Conservation (phyloP, 2,113 vertebrate genomes). For the Naja naja region DNA sequence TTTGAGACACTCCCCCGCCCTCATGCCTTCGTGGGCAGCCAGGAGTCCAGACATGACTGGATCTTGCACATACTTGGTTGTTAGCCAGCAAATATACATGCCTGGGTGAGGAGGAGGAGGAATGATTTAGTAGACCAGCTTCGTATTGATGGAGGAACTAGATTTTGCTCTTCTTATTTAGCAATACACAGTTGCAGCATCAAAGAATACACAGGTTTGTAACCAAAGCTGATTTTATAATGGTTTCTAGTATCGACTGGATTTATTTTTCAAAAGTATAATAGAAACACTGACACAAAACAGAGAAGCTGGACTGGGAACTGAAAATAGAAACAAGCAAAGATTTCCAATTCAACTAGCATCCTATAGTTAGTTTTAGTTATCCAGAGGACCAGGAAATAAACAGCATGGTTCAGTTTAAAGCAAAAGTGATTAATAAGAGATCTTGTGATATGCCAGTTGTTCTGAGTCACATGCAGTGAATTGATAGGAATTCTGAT, state of each 20-base stretch:
- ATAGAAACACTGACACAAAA: neutral
- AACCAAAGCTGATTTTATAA: neutral
- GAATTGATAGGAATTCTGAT: neutral
- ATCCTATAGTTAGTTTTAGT: neutral
- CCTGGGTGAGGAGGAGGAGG: neutral
- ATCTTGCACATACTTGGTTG: slow-evolving; percentile 33
- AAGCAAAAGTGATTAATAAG: too few relatives aligned
- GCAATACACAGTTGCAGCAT: neutral
- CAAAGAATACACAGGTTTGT: neutral
- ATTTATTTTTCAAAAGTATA: neutral
- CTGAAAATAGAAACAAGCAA: neutral
- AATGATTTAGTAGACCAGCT: neutral
- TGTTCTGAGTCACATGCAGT: neutral
- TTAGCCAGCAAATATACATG: slow-evolving; percentile 21
- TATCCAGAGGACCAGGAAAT: neutral
- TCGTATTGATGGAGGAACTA: neutral
- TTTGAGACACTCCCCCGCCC: slow-evolving; percentile 66
- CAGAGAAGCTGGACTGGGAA: neutral
- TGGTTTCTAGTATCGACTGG: neutral
- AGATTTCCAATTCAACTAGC: neutral
- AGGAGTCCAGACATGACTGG: slow-evolving; percentile 47
- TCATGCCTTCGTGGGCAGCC: slow-evolving; percentile 20
- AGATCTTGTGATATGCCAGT: neutral
- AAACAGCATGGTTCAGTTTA: neutral
- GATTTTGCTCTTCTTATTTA: neutral